phyloP scores from a whole-genome alignment of 2,797 vertebrate species.

The Sebastes nivosus region DNA sequence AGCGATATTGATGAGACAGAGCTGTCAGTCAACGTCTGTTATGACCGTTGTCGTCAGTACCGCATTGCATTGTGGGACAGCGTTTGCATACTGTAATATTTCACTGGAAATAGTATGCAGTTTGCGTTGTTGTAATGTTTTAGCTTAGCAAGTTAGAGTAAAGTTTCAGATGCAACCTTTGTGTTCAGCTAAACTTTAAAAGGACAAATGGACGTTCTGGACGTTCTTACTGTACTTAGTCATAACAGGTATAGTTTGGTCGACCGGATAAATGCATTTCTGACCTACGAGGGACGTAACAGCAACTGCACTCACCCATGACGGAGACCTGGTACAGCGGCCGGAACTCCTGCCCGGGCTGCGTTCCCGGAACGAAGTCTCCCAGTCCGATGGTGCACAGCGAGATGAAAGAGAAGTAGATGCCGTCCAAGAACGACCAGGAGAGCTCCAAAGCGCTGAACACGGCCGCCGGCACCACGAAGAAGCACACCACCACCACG shows the following conservation, averaged over 20 bases:
- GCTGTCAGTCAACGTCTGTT: no score
- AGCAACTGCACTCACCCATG: constrained; percentile 83
- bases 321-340: constrained; percentile 88
- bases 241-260: neutral
- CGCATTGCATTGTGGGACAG: no score
- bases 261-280: neutral
- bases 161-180: fast-evolving
- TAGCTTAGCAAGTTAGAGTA: no score
- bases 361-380: constrained; percentile 87
- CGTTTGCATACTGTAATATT: no score
- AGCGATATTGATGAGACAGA: no score
- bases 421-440: constrained; percentile 89
- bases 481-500: constrained; percentile 79
- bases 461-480: constrained; percentile 83
- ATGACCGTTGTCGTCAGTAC: no score
- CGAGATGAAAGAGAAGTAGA: constrained; percentile 95
- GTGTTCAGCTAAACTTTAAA: neutral
- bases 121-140: no score
- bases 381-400: constrained; percentile 93
- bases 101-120: no score
- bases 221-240: neutral
- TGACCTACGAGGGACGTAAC: neutral
- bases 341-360: constrained; percentile 78
- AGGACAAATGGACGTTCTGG: neutral
- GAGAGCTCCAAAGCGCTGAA: constrained; percentile 82